Conservation (phyloP, 2,888 invertebrate genomes). For the Helleia helle region DNA sequence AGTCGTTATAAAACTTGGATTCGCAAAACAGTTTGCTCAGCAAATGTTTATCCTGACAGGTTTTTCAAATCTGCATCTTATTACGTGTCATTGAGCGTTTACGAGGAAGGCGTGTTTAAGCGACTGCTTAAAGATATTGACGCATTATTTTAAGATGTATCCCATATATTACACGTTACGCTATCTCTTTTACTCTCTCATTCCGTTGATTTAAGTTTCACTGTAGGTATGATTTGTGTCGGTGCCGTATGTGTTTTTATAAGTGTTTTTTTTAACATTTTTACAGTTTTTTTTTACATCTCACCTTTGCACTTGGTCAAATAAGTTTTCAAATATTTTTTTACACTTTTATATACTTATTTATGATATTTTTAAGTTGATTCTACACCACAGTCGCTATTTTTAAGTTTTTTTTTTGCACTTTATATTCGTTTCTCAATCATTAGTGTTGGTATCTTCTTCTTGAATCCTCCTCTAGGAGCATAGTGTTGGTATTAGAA, state of each 20-base stretch:
- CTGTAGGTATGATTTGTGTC: slow-evolving; percentile 18
- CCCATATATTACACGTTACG: slow-evolving; percentile 35
- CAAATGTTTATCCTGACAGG: no score
- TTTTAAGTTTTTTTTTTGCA: slow-evolving; percentile 13
- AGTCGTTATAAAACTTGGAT: no score
- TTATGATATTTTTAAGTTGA: slow-evolving; percentile 28
- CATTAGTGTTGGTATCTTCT: neutral
- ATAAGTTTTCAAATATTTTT: neutral
- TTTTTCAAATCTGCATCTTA: no score
- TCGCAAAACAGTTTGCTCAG: no score
- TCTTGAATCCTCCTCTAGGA: no score
- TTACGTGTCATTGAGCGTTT: no score
- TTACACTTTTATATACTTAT: neutral
- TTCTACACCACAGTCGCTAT: slow-evolving; percentile 37
- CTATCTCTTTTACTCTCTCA: slow-evolving; percentile 48
- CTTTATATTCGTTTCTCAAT: neutral
- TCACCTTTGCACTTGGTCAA: slow-evolving; percentile 23
- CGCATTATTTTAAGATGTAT: slow-evolving; percentile 34
- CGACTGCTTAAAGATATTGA: slow-evolving; percentile 29
- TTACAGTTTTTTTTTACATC: neutral
- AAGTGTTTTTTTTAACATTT: neutral
- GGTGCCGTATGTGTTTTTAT: slow-evolving; percentile 16
- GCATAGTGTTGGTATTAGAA: no score
- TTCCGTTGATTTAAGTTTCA: slow-evolving; percentile 38
- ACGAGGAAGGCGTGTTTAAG: no score